These are phyloP conservation scores for Rousettus leschenaultii DNA, from an alignment of 2,113 vertebrate species.

Conservation along the genomic window DNA sequence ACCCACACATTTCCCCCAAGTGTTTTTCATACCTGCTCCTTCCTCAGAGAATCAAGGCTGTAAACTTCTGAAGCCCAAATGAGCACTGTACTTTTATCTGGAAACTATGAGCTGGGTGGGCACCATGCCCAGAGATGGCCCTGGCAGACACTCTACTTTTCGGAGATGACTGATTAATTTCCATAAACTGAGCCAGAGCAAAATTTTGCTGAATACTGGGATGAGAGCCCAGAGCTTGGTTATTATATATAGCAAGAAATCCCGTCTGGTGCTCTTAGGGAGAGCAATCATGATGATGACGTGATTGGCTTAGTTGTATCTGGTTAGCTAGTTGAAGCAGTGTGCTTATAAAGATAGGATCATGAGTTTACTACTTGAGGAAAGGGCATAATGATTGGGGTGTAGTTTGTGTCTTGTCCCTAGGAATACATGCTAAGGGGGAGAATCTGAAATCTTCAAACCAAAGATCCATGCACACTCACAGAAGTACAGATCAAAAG, in stretches of 20 bases:
- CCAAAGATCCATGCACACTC: not conserved
- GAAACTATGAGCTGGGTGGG: conserved; percentile 53
- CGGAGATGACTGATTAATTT: conserved; percentile 51
- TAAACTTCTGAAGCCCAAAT: conserved; percentile 32
- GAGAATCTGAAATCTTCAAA: conserved; percentile 1
- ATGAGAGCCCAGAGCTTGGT: conserved; percentile 2
- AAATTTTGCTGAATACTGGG: conserved; percentile 30
- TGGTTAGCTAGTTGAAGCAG: not conserved
- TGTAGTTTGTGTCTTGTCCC: not conserved
- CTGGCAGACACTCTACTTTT: conserved; percentile 15
- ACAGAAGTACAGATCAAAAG: not conserved
- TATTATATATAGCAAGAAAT: conserved; percentile 7
- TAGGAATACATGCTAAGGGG: not conserved
- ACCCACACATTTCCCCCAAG: conserved; percentile 51
- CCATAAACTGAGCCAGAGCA: conserved; percentile 43
- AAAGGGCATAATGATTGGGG: not conserved
- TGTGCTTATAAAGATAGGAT: not conserved
- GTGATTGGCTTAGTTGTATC: not conserved
- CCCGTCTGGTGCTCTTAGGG: not conserved
- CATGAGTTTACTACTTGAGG: not conserved
- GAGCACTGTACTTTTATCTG: conserved; percentile 50
- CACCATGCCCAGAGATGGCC: conserved; percentile 23
- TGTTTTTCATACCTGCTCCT: conserved; percentile 32
- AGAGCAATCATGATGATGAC: not conserved
- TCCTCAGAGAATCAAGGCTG: conserved; percentile 44